Evolutionary conservation across 2,113 vertebrate genomes (phyloP).

Genomic region (Oxygymnocypris stewartii): DNA sequence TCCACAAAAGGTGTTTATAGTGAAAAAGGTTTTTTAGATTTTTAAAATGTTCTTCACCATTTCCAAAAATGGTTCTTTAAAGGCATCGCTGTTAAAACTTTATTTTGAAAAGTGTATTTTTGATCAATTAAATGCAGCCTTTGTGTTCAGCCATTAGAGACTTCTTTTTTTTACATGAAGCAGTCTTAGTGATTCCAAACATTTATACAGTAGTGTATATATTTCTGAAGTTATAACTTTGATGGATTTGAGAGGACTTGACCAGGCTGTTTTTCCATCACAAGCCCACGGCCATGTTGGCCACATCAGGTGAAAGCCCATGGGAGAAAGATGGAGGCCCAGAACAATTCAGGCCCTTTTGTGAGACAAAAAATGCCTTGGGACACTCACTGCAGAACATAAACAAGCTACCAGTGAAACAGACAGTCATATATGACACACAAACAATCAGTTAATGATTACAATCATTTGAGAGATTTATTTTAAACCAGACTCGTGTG

Average conservation of each 20-base stretch:
- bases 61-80: too few relatives aligned
- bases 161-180: not conserved
- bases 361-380: constrained; percentile 5
- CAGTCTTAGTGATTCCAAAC: not conserved
- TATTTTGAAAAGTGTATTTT: too few relatives aligned
- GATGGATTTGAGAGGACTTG: not conserved
- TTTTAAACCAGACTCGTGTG: not conserved
- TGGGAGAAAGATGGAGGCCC: constrained; percentile 29
- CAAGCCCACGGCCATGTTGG: constrained; percentile 7
- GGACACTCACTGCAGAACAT: constrained; percentile 21
- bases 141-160: not conserved
- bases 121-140: too few relatives aligned
- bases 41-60: too few relatives aligned
- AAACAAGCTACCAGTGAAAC: constrained; percentile 20
- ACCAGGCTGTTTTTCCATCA: constrained; percentile 17
- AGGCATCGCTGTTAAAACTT: too few relatives aligned
- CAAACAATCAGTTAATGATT: not conserved
- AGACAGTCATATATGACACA: not conserved
- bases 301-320: not conserved
- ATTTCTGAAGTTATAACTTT: not conserved
- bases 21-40: too few relatives aligned
- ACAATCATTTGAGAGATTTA: not conserved
- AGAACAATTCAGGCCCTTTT: constrained; percentile 4
- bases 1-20: too few relatives aligned
- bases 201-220: not conserved